phyloP scores from a whole-genome alignment of 1,140 invertebrate genomes.

The Arctopsyche grandis region DNA sequence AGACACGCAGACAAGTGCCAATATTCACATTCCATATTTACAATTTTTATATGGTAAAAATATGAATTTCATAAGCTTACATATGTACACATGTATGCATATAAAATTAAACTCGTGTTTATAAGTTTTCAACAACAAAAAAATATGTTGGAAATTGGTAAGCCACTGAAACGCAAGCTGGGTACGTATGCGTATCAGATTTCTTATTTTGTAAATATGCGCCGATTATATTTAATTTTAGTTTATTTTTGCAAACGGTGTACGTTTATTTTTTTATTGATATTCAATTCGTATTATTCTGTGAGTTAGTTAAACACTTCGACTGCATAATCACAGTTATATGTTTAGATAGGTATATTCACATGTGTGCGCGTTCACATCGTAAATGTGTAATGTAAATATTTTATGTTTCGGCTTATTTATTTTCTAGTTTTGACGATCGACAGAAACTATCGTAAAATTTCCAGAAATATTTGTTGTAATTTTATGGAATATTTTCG shows the following conservation, averaged over 20 bases:
- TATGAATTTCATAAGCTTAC: too few species aligned
- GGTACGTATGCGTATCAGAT: conserved; percentile 2
- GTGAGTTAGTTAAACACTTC: background rate
- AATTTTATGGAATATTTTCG: too few species aligned
- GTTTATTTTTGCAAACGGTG: background rate
- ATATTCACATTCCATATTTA: too few species aligned
- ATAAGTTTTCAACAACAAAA: too few species aligned
- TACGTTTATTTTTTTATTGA: background rate
- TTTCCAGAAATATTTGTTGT: background rate
- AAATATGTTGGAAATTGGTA: too few species aligned
- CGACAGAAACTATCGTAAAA: background rate
- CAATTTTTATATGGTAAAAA: too few species aligned
- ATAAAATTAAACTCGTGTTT: too few species aligned
- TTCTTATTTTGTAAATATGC: background rate
- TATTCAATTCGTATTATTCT: background rate
- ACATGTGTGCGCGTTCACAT: background rate
- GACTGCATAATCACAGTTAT: background rate
- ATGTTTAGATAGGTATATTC: too few species aligned
- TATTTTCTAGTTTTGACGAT: too few species aligned
- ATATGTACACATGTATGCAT: too few species aligned
- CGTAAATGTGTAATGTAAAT: background rate
- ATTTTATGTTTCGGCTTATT: too few species aligned
- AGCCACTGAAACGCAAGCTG: background rate
- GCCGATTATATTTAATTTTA: background rate
- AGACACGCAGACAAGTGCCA: too few species aligned